Conservation (phyloP, 2,888 invertebrate genomes). For the Liodrosophila aerea region DNA sequence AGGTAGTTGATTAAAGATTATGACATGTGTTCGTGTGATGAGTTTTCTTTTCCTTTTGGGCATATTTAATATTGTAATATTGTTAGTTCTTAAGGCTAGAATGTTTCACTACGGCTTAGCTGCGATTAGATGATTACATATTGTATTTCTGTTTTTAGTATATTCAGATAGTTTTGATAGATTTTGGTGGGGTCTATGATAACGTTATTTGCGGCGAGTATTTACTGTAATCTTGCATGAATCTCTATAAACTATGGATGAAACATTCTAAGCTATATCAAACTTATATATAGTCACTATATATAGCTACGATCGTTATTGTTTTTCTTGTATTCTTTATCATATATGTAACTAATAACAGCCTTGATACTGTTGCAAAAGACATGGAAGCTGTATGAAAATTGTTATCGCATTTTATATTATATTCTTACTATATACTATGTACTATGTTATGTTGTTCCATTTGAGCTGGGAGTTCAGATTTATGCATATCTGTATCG, state of each 20-base stretch:
- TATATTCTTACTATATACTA: conserved; percentile 16
- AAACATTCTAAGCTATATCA: conserved; percentile 49
- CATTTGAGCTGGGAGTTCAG: conserved; percentile 46
- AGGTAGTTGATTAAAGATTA: conserved; percentile 56
- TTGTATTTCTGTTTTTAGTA: too few relatives aligned
- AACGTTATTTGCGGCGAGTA: conserved; percentile 10
- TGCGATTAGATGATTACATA: neutral
- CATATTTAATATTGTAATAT: conserved; percentile 16
- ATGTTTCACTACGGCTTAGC: conserved; percentile 23
- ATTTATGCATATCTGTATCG: conserved; percentile 23
- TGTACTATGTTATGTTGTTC: conserved; percentile 46
- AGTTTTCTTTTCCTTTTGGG: conserved; percentile 14
- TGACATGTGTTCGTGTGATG: conserved; percentile 61
- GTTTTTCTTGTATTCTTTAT: conserved; percentile 37
- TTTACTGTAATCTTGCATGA: neutral
- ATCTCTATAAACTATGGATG: conserved; percentile 2
- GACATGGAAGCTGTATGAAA: conserved; percentile 74
- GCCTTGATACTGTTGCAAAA: conserved; percentile 76
- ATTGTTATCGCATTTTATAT: conserved; percentile 59
- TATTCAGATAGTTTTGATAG: neutral
- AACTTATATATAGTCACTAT: conserved; percentile 26
- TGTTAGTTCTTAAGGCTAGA: conserved; percentile 30
- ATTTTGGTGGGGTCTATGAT: conserved; percentile 50
- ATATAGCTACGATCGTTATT: too few relatives aligned
- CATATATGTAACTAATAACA: conserved; percentile 67